Percentiles rank a stretch among this genome's conserved stretches.
phyloP scores from a whole-genome alignment of 2,888 invertebrate species.

The Artemia sinica region DNA sequence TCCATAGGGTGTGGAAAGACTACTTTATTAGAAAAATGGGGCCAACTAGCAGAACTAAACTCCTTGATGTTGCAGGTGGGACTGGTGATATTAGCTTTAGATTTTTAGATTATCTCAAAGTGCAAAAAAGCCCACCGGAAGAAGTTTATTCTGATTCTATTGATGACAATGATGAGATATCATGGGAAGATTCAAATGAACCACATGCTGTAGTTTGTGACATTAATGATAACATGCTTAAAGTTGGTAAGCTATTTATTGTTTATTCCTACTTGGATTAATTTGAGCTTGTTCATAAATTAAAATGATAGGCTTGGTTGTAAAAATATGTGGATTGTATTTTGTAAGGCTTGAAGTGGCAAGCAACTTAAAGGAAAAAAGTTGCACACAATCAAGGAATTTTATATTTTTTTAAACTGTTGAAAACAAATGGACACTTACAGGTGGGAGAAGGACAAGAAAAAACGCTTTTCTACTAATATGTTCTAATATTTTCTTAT shows the following conservation, averaged over 20 bases:
- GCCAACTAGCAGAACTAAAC: constrained; percentile 52
- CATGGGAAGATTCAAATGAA: neutral
- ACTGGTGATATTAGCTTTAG: constrained; percentile 42
- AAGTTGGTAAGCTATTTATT: neutral
- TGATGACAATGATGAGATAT: neutral
- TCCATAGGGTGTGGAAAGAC: constrained; percentile 95
- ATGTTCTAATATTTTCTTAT: too few relatives aligned
- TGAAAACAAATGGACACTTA: too few relatives aligned
- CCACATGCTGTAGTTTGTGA: constrained; percentile 12
- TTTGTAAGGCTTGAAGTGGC: too few relatives aligned
- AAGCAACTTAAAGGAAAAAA: too few relatives aligned
- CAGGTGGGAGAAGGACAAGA: too few relatives aligned
- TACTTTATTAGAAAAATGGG: constrained; percentile 61
- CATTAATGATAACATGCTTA: constrained; percentile 12
- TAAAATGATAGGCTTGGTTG: too few relatives aligned
- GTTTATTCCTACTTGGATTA: too few relatives aligned
- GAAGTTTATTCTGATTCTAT: neutral
- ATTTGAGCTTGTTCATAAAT: too few relatives aligned
- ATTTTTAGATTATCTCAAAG: constrained; percentile 30
- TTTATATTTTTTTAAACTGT: too few relatives aligned
- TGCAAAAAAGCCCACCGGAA: neutral
- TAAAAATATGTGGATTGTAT: too few relatives aligned
- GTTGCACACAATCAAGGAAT: too few relatives aligned
- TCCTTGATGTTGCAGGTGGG: constrained; percentile 95
- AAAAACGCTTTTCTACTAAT: too few relatives aligned